Base-by-base conservation (phyloP, 2,797 vertebrate species). In the Cynodonichthys magdalenae region DNA sequence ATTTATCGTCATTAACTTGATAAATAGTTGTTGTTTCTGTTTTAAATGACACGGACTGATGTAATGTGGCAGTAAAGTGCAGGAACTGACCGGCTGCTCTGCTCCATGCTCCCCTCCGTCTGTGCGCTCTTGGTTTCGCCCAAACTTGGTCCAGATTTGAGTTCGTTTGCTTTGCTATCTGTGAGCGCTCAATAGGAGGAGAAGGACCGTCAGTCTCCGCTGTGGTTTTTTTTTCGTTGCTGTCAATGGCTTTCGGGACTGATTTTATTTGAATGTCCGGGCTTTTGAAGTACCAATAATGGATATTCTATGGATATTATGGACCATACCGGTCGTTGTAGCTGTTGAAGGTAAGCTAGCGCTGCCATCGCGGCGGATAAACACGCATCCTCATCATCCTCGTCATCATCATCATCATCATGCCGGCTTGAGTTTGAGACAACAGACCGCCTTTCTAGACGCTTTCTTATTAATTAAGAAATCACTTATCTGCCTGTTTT, bases 251-350 rank as follows among this genome's bases (percentile, higher is more conserved):
- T 93, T 87, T 90, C 87, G 65, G 92, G 92, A 92, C 87, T 65
- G 79, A 78, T 87, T 92, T 89, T 72, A 88, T 92, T 85, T 94
- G 92, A 94, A 91, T 92, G 91, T 84, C 90, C 84, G 90, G 90
- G 80, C 83, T 78, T 79, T 82, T 81, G 39, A 88, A 92, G 85
- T 89, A 92, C 78, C 83, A 86, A 89, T 91, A 82, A 95, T 95
- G 94, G 94, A 94, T 93, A 94, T 94, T 92, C 83, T 94, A 77
- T 94, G 94, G 93, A 94, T 94, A 90, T 92, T 94, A 92, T 94
- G 93, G 92, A 94, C 86, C 89, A 79, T 94, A 87, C 92, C 91
- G 80, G 86, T 90, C 75, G 93, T 90, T 51, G 75, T 93, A 82
- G 92, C 92, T 89, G 88, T 94, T 70, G 93, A 95, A 95, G 94